phyloP scores from a whole-genome alignment of 2,888 invertebrate genomes.

The Rhingia campestris region DNA sequence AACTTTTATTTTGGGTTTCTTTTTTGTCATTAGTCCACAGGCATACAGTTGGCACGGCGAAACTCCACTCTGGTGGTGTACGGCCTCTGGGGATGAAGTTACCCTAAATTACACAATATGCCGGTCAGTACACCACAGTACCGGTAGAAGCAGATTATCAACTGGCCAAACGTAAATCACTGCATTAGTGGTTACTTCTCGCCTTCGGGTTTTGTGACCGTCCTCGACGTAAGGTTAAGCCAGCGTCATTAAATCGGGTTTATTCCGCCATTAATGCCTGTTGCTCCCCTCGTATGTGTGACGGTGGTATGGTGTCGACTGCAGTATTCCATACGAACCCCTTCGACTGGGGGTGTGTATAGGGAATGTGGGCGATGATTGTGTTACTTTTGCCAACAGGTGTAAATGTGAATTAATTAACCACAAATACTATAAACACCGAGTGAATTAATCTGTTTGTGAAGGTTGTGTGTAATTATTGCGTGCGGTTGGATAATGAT shows the following conservation, averaged over 20 bases:
- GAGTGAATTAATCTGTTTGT: conserved; percentile 72
- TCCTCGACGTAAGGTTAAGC: conserved; percentile 66
- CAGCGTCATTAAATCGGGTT: conserved; percentile 79
- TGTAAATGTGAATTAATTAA: conserved; percentile 83
- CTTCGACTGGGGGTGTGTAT: conserved; percentile 14
- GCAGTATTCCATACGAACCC: conserved; percentile 41
- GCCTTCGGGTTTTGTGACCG: conserved; percentile 70
- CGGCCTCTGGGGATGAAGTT: conserved; percentile 75
- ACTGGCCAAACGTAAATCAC: conserved; percentile 72
- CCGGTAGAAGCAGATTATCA: conserved; percentile 68
- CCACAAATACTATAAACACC: conserved; percentile 81
- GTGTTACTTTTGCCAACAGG: conserved; percentile 78
- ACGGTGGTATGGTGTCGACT: conserved; percentile 40
- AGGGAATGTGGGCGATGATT: conserved; percentile 58
- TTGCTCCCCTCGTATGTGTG: conserved; percentile 75
- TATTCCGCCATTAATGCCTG: conserved; percentile 83
- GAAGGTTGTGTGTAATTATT: conserved; percentile 68
- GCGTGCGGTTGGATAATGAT: conserved; percentile 38
- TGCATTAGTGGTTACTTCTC: conserved; percentile 72
- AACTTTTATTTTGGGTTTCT: conserved; percentile 48
- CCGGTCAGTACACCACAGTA: conserved; percentile 75
- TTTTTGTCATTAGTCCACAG: conserved; percentile 51
- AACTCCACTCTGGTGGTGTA: conserved; percentile 40
- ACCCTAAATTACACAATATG: conserved; percentile 82
- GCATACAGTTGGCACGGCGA: conserved; percentile 43